A percentile compares a stretch with the other conserved stretches of the same genome.
phyloP scores from a whole-genome alignment of 2,113 vertebrate genomes.

The Patagioenas fasciata region DNA sequence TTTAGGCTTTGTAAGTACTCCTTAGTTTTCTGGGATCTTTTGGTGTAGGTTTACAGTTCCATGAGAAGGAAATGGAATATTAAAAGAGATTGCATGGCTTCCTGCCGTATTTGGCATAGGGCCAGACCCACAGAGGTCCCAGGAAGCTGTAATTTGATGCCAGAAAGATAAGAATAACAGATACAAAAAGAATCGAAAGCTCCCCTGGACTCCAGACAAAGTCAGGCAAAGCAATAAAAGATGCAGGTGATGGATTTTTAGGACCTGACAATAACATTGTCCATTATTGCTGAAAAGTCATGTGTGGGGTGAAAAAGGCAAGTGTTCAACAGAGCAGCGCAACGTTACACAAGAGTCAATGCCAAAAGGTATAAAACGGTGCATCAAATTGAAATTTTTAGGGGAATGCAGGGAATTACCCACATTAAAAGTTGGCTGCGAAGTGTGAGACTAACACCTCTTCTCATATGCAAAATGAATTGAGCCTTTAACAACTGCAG shows the following conservation, averaged over 20 bases:
- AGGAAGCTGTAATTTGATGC: conserved; percentile 25
- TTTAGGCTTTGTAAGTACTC: neutral
- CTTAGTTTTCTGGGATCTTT: neutral
- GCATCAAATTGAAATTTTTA: conserved; percentile 30
- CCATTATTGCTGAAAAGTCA: conserved; percentile 30
- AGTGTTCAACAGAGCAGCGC: conserved; percentile 28
- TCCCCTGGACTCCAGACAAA: conserved; percentile 30
- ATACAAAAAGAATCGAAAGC: conserved; percentile 12
- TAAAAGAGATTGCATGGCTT: neutral
- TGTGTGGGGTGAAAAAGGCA: conserved; percentile 46
- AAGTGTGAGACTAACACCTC: conserved; percentile 36
- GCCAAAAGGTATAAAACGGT: conserved; percentile 41
- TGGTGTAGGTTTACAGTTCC: neutral
- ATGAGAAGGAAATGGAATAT: neutral
- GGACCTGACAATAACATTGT: conserved; percentile 55
- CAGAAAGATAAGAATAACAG: conserved; percentile 40
- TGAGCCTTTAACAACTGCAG: conserved; percentile 12
- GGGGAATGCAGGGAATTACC: conserved; percentile 44
- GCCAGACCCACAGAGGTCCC: conserved; percentile 28
- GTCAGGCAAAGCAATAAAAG: conserved; percentile 51
- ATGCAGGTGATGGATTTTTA: conserved; percentile 53
- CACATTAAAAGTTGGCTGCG: conserved; percentile 7
- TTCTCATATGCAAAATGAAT: neutral
- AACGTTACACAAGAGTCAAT: neutral
- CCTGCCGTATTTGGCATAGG: neutral